phyloP scores from a whole-genome alignment of 2,888 invertebrate genomes.

The Polymixis flavicincta region DNA sequence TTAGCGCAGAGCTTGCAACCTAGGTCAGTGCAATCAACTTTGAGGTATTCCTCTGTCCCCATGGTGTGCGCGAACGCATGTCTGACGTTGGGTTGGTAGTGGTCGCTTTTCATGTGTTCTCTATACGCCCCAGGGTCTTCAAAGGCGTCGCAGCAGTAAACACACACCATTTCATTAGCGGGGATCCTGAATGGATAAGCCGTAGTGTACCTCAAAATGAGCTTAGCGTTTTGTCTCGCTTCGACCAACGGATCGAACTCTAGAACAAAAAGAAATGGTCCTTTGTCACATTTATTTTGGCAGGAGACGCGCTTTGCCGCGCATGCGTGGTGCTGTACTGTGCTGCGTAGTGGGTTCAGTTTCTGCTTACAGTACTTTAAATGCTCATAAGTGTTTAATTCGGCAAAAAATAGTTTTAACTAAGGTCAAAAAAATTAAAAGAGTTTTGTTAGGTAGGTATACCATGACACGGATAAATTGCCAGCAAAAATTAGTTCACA shows the following conservation, averaged over 20 bases:
- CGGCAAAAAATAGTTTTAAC: not conserved
- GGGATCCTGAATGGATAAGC: constrained; percentile 81
- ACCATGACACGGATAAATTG: not conserved
- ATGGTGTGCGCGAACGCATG: constrained; percentile 73
- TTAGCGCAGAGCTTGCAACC: constrained; percentile 75
- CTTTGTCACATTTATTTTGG: constrained; percentile 65
- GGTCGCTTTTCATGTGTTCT: constrained; percentile 77
- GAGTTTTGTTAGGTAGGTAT: not conserved
- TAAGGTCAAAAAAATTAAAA: not conserved
- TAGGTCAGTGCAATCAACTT: constrained; percentile 80
- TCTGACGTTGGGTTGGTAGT: constrained; percentile 69
- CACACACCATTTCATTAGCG: constrained; percentile 77
- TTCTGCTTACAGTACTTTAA: not conserved
- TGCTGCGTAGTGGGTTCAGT: not conserved
- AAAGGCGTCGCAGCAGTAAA: constrained; percentile 77
- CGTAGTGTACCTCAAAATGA: constrained; percentile 78
- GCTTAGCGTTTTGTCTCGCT: constrained; percentile 80
- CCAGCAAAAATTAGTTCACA: not conserved
- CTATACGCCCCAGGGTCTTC: constrained; percentile 75
- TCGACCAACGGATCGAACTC: constrained; percentile 76
- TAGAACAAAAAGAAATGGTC: constrained; percentile 82
- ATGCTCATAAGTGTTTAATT: not conserved
- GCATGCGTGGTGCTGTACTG: not conserved
- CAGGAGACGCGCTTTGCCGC: constrained; percentile 18
- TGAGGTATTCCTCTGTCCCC: constrained; percentile 64